Evolutionary conservation across 2,797 vertebrate species (phyloP).

Genomic region (Morelia viridis): DNA sequence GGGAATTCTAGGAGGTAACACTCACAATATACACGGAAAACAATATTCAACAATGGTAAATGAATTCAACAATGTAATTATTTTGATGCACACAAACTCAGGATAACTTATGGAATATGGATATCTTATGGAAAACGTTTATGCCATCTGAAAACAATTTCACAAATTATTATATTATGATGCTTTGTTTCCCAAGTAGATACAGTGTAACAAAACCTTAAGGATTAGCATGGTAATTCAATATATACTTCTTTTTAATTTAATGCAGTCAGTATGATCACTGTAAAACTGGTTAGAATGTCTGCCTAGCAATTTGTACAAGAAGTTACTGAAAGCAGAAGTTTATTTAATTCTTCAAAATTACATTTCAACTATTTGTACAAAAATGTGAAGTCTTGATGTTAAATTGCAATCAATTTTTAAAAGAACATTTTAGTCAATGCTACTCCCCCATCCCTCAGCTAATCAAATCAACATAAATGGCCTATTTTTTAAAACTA

Average conservation of each 20-base stretch:
- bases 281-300: neutral
- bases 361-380: neutral
- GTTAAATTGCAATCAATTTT: constrained; percentile 8
- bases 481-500: constrained; percentile 41
- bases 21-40: neutral
- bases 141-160: neutral
- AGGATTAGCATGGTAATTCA: neutral
- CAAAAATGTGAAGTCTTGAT: constrained; percentile 33
- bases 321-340: neutral
- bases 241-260: neutral
- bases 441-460: constrained; percentile 24
- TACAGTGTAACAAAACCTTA: neutral
- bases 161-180: neutral
- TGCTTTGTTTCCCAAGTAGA: neutral
- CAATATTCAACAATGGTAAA: neutral
- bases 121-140: neutral
- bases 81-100: neutral
- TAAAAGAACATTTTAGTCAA: constrained; percentile 15
- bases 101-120: too few species aligned
- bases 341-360: constrained; percentile 24
- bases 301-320: neutral
- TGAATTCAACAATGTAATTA: neutral
- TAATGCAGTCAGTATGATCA: neutral
- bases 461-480: constrained; percentile 41
- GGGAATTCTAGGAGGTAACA: neutral